These are phyloP conservation scores for Melitaea athalia DNA, from an alignment of 2,888 invertebrate genomes.

Conservation along the genomic window DNA sequence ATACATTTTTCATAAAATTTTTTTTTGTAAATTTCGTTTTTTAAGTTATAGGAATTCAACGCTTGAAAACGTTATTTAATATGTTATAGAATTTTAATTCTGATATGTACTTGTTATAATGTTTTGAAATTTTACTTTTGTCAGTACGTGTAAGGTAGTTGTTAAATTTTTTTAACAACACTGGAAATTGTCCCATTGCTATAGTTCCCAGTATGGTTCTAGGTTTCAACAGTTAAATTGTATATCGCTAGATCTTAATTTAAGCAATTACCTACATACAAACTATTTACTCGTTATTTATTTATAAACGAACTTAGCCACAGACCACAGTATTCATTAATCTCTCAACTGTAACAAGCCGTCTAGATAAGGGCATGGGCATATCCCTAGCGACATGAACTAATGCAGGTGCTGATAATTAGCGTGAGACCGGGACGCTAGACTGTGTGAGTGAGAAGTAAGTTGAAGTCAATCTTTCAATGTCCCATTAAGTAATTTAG, in stretches of 20 bases:
- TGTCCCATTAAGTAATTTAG: conserved; percentile 8
- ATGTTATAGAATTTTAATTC: too few relatives aligned
- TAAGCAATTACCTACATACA: not conserved
- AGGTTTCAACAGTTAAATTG: too few relatives aligned
- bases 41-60: too few relatives aligned
- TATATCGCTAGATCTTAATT: not conserved
- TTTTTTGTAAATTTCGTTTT: too few relatives aligned
- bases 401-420: conserved; percentile 10
- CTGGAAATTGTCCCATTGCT: too few relatives aligned
- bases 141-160: too few relatives aligned
- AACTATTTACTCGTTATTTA: conserved; percentile 3
- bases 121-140: too few relatives aligned
- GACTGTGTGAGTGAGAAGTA: not conserved
- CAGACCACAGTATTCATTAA: conserved; percentile 2
- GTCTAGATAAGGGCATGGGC: conserved; percentile 9
- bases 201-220: too few relatives aligned
- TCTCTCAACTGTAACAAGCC: conserved; percentile 9
- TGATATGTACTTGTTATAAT: too few relatives aligned
- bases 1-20: too few relatives aligned
- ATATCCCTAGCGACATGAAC: conserved; percentile 10
- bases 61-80: too few relatives aligned
- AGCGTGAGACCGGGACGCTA: not conserved
- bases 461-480: conserved; percentile 6
- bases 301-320: not conserved
- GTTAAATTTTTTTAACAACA: too few relatives aligned